Base-by-base conservation (phyloP, 2,113 vertebrate genomes). In the Tachysurus vachellii region DNA sequence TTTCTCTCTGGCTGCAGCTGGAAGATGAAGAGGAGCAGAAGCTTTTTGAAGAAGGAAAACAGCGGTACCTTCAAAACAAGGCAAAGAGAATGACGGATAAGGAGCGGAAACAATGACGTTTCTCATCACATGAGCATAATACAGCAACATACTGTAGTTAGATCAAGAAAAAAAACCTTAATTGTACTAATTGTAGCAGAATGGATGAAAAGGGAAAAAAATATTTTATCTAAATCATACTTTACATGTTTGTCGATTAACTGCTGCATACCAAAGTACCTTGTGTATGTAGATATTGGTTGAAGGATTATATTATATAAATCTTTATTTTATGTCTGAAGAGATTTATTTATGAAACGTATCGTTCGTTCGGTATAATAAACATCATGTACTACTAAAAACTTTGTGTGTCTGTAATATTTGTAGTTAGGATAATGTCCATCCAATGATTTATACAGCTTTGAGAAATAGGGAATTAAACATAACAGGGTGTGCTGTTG, bases 61-160 rank as follows among this genome's bases (percentile, higher is more conserved):
- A 91, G 1, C 95, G 97, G 82, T 99, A 99, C 93, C 95, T 98
- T 80, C 96, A 97, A 91, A 97, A 95, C 66, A 99, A 99, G 94
- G 95, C 96, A 2, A 98, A 97, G 92, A 93, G 98, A 68, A 93
- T 96, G n/a, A 93, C 94, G 31, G 93, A 95, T 1, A 91, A 93
- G 90, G 92, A 94, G 82, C 77, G 87, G 7, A 92, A 93, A 87
- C 92, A 92, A 89, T 97, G 91, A 96, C 0, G 4, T 8, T 10
- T 47, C n/a, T 44, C 42, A 9, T 9, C 23, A 44, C 10, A 59
- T 31, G 84, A 57, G 16, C 61, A 44, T 59, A 57, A 54, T 75
- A 42, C 42, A 36, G 50, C 59, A 86, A 79, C 88, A 86, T 71
- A n/a, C n/a, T n/a, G n/a, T n/a, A 88, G 82, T 50, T 50, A 53